These are phyloP conservation scores for cattle (Bos taurus) DNA, from an alignment of 2,113 vertebrate species.

Conservation along the genomic window ARS-UCD2.0 NC_037339.1:32077001-32077500, in stretches of 20 bases:
- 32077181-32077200: background rate
- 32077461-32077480: background rate
- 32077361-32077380: fast-evolving
- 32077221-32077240: background rate
- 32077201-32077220: background rate
- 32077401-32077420: background rate
- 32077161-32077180: background rate
- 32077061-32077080: background rate
- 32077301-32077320: background rate
- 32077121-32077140: background rate
- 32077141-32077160: background rate
- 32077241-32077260: background rate
- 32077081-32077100: background rate
- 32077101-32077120: background rate
- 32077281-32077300: background rate
- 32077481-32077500: slow-evolving; percentile 37
- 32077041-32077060: background rate
- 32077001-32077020: background rate
- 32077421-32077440: background rate
- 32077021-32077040: background rate
- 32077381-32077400: background rate
- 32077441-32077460: background rate
- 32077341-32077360: background rate
- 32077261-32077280: background rate
- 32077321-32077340: background rate